Base-by-base conservation (phyloP, 2,113 vertebrate species). In the Enhydra lutris region DNA sequence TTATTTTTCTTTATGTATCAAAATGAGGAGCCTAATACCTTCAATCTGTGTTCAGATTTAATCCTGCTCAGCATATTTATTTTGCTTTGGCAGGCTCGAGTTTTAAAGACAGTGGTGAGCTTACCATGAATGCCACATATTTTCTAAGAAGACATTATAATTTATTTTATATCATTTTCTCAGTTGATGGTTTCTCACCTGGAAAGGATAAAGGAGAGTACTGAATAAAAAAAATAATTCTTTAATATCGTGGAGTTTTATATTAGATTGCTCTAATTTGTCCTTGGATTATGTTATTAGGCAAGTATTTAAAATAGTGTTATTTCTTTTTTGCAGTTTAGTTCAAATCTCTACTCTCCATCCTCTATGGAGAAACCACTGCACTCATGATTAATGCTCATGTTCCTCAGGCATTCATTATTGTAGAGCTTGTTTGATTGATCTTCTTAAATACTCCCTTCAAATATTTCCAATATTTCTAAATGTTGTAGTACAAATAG, bases 311-410 rank as follows among this genome's bases (percentile, higher is more conserved):
- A 93, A 98, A 76, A 83, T 93, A 95, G 59, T 96, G 36, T 31
- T 97, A 85, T 95, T 98, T 69, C 94, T 97, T 89, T 78, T 34
- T 1, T 93, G 29, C 59, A 94, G 61, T 97, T 97, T 97, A 98
- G 80, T 45, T 97, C 79, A 98, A 94, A 42, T 98, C 45, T 97
- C 1, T 29, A 29, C 83, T 97, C 36, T 85, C 39, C 47, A 7
- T 10, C 42, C 34, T 31, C 9, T 2, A 87, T 95, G 50, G 96
- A 78, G 86, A 92, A 97, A 14, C 12, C 42, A 92, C 42, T 90
- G 85, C 92, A 63, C 61, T 96, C 98, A 39, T 93, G 87, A 98
- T 97, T 96, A 98, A 97, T 88, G 1, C 93, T 45, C 85, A 87
- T 93, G 57, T 97, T 94, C 89, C 17, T 76, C 1, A 17, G 87